Evolutionary conservation across 2,888 invertebrate species (phyloP), one percentile per base, ranked within the genome.

Genomic region (Odontomyia ornata): DNA sequence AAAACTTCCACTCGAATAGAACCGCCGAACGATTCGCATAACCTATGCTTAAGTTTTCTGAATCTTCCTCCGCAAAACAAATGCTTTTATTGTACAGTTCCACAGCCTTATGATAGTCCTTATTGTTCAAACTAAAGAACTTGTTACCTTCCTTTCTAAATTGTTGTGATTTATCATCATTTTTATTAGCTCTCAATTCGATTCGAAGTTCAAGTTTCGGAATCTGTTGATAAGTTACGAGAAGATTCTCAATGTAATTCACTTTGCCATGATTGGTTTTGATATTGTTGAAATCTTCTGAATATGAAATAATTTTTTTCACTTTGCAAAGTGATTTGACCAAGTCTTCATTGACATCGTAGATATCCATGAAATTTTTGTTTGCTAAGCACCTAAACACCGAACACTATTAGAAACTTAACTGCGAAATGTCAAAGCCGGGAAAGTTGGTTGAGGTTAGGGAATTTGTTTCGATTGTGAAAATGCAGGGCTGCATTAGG

Each of bases 21-120:
- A 93, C 90, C 28, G 93, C 94, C 57, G 95, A 94, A 81, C 95
- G 89, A 83, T 95, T 95, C 0, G 92, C 91, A 83, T 92, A 89
- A 0, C 93, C 92, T 65, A 93, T 85, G 13, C 89, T 87, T 79
- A 92, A 89, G 82, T 89, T 89, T 79, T 91, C 89, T 15, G 91
- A 89, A 52, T 86, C 83, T 0, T 83, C 77, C 69, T 90, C 89
- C 7, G 94, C 91, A 85, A 88, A 88, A 13, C 91, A 89, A 80
- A 93, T 87, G 80, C 92, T 90, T 81, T 85, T 85, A 79, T 86
- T 86, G 80, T 89, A 89, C 76, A 84, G 80, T 78, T 85, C 83
- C 56, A 88, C 86, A 77, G 91, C 90, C 81, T 85, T 85, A 82
- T 87, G 88, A 83, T 89, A 85, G 76, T 88, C 84, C 65, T 84